Base-by-base conservation (phyloP, 2,797 vertebrate genomes). In the Lateolabrax maculatus region DNA sequence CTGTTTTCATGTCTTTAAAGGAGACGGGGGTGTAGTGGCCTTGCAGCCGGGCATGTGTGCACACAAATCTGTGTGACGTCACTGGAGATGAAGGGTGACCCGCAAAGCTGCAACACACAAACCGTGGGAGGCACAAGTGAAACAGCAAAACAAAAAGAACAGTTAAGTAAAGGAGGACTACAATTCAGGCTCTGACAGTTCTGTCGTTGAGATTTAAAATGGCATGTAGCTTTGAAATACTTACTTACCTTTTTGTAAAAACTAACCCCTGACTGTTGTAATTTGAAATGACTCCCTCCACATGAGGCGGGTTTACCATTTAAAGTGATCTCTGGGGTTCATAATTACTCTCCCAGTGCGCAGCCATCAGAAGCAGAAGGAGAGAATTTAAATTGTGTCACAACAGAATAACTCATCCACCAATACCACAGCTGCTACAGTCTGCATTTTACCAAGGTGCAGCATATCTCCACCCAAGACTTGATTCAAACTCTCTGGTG, bases 291-390 rank as follows among this genome's bases (percentile, higher is more conserved):
- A 41, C 70, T 89, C 65, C 48, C 83, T 70, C 81, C 60, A 71
- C 81, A 68, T 73, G 87, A 76, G 69, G 77, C 21, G 52, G 80
- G 76, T 84, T 89, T 84, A 89, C 61, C 79, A 73, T 90, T 91
- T 77, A 86, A 78, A 87, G 77, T 79, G 85, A 90, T 90, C 83
- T 76, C 87, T 78, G 75, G 77, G 89, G 88, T 90, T 91, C 76
- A 58, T 89, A 93, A 94, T 95, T 94, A 92, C 83, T 84, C 88
- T 88, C 93, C 61, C 92, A 87, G 80, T 83, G 85, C 92, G 91
- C 83, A 77, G 84, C 81, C 84, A 85, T 91, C 83, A 89, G 76
- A 85, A 71, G 81, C 85, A 89, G 78, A 79, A 77, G 77, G 78
- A 72, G 81, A 83, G 80, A 76, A 82, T 67, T 67, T 82, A 79